phyloP scores from a whole-genome alignment of 2,888 invertebrate genomes.

The Zygothrica quintamaculata region DNA sequence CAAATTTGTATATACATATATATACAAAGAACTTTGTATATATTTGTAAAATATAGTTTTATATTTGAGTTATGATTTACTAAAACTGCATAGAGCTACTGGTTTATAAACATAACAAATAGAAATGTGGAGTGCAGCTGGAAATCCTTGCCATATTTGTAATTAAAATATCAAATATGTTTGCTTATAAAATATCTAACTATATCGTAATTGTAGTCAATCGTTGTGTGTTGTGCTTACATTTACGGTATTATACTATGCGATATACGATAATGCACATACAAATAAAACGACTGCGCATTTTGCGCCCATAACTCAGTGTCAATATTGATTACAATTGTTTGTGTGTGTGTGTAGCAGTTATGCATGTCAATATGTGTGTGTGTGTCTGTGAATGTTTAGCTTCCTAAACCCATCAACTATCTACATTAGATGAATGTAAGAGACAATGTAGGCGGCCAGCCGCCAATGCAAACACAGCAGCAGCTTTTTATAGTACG shows the following conservation, averaged over 20 bases:
- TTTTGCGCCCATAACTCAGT: conserved; percentile 62
- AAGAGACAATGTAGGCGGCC: conserved; percentile 57
- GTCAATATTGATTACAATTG: conserved; percentile 56
- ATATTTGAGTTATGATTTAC: not conserved
- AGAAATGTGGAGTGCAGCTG: no score
- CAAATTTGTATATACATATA: not conserved
- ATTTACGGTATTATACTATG: conserved; percentile 5
- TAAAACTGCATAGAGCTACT: not conserved
- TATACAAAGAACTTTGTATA: not conserved
- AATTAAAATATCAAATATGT: conserved; percentile 70
- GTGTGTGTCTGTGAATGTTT: not conserved
- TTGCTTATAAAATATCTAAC: conserved; percentile 34
- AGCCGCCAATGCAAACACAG: no score
- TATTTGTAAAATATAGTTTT: not conserved
- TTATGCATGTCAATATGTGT: no score
- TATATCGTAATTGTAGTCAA: not conserved
- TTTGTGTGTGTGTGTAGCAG: not conserved
- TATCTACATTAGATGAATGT: conserved; percentile 30
- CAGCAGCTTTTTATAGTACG: conserved; percentile 13
- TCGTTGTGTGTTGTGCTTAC: not conserved
- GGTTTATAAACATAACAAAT: no score
- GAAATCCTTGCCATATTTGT: conserved; percentile 53
- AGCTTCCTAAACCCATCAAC: conserved; percentile 40
- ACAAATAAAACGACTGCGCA: conserved; percentile 54
- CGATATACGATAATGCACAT: conserved; percentile 7